Conservation (phyloP, 2,113 vertebrate species). For the Tamias sibiricus region DNA sequence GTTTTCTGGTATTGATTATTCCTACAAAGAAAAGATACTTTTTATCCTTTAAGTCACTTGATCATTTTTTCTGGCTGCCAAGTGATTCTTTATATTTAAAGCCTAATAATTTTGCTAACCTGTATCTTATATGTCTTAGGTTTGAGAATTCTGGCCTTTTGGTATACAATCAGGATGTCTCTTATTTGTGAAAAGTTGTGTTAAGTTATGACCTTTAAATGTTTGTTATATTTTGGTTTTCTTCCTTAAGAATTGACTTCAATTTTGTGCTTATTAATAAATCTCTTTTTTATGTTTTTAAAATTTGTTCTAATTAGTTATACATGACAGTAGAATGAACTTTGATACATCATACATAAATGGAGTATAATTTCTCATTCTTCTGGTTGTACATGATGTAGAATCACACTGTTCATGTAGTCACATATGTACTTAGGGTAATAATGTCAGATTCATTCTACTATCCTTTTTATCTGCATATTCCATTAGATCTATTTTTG, state of each 20-base stretch:
- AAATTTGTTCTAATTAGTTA: too few species aligned
- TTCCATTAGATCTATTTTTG: not conserved
- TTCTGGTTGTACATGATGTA: too few species aligned
- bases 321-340: too few species aligned
- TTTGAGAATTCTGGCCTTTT: not conserved
- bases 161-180: not conserved
- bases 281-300: too few species aligned
- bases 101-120: not conserved
- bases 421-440: too few species aligned
- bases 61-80: not conserved
- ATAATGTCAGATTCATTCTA: too few species aligned
- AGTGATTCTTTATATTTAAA: conserved; percentile 15
- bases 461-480: too few species aligned
- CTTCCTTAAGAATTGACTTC: not conserved
- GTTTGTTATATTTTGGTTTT: not conserved
- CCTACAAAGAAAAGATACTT: not conserved
- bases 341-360: too few species aligned
- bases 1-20: not conserved
- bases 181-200: not conserved
- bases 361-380: too few species aligned
- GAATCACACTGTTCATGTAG: too few species aligned
- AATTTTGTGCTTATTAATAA: not conserved
- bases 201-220: not conserved
- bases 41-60: not conserved
- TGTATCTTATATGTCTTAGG: not conserved